Evolutionary conservation across 2,113 vertebrate species (phyloP).

Genomic region (Cyphomyrus plagiostoma): DNA sequence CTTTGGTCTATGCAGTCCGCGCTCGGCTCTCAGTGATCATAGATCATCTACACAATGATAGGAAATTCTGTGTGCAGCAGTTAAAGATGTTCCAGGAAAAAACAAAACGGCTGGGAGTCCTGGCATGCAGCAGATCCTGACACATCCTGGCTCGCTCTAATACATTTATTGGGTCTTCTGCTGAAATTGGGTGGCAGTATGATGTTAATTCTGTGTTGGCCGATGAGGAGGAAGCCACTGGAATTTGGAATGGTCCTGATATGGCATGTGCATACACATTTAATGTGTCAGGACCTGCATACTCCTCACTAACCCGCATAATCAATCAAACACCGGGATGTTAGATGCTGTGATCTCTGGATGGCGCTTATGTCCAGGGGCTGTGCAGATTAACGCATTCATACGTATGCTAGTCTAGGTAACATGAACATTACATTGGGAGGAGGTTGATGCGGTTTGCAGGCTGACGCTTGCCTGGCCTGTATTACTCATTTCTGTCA

Average conservation of each 20-base stretch:
- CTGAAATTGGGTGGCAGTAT: neutral
- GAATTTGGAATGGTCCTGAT: neutral
- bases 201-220: neutral
- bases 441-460: neutral
- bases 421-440: neutral
- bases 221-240: neutral
- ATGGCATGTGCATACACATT: neutral
- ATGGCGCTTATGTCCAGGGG: neutral
- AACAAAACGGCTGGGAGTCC: neutral
- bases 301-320: neutral
- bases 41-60: constrained; percentile 10
- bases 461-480: neutral
- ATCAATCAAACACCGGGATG: neutral
- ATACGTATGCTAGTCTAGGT: neutral
- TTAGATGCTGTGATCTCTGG: neutral
- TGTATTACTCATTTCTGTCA: neutral
- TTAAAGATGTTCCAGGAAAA: neutral
- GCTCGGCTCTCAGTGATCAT: neutral
- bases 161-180: neutral
- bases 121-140: neutral
- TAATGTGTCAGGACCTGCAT: neutral
- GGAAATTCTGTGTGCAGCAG: neutral
- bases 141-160: neutral
- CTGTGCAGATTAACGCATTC: neutral
- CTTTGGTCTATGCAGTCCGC: neutral